These are phyloP conservation scores for Sebastiscus tertius DNA, from an alignment of 2,797 vertebrate species.

Conservation along the genomic window DNA sequence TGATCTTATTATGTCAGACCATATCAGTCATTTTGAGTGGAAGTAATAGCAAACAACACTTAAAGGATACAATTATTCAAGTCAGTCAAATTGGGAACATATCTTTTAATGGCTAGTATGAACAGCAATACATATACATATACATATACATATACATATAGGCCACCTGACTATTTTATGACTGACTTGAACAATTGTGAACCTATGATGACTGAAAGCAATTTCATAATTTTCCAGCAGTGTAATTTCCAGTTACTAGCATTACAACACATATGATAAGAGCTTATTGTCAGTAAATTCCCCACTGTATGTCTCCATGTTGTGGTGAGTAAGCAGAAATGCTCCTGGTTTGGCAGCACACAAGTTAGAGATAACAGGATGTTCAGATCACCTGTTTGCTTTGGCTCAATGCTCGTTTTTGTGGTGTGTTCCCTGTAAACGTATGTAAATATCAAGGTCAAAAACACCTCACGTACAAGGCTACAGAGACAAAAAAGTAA, in stretches of 20 bases:
- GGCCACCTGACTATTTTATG: neutral
- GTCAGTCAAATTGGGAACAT: neutral
- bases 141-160: neutral
- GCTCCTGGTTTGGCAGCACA: neutral
- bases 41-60: neutral
- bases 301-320: neutral
- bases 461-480: neutral
- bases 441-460: slow-evolving; percentile 36
- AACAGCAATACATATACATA: neutral
- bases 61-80: neutral
- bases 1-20: neutral
- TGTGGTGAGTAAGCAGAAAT: slow-evolving; percentile 34
- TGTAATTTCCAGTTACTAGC: neutral
- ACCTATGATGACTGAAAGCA: neutral
- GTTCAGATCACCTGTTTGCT: slow-evolving; percentile 44
- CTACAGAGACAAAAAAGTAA: neutral
- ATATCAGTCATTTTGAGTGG: neutral
- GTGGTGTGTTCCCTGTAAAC: neutral
- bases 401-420: slow-evolving; percentile 51
- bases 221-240: neutral
- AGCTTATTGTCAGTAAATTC: neutral
- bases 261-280: neutral
- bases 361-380: neutral
- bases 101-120: neutral
- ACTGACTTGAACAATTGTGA: neutral